phyloP scores from a whole-genome alignment of 2,888 invertebrate genomes.

The Tipula vernalis region DNA sequence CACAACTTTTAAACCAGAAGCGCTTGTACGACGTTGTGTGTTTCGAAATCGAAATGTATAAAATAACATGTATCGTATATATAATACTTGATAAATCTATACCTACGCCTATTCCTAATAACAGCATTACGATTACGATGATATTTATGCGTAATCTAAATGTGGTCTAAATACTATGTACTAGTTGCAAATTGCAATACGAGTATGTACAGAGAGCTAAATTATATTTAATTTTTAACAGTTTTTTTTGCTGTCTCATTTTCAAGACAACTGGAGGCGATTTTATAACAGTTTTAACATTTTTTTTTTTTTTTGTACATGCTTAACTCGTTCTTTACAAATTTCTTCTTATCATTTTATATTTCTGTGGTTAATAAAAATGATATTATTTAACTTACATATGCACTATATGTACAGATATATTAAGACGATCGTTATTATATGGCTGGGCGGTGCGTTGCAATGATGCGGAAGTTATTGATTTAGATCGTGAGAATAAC shows the following conservation, averaged over 20 bases:
- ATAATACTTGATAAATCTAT: no score
- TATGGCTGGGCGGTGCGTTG: background rate
- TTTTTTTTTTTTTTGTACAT: background rate
- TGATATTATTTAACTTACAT: background rate
- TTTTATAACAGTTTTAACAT: background rate
- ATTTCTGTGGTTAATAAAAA: background rate
- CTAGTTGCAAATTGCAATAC: background rate
- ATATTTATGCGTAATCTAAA: background rate
- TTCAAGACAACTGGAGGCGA: background rate
- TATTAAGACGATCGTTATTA: background rate
- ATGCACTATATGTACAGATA: background rate
- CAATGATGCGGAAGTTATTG: background rate
- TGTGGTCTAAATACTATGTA: background rate
- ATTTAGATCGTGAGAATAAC: background rate
- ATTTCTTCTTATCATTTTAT: background rate
- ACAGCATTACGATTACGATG: background rate
- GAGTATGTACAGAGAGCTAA: background rate
- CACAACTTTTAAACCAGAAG: background rate
- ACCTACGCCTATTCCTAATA: no score
- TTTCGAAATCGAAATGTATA: background rate
- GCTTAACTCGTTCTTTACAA: background rate
- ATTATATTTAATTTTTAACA: background rate
- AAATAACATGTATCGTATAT: background rate
- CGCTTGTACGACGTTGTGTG: background rate
- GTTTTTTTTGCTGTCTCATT: background rate